Evolutionary conservation across 2,888 invertebrate genomes (phyloP), one percentile per base, ranked within the genome.

Genomic region (Sthenelais limicola): DNA sequence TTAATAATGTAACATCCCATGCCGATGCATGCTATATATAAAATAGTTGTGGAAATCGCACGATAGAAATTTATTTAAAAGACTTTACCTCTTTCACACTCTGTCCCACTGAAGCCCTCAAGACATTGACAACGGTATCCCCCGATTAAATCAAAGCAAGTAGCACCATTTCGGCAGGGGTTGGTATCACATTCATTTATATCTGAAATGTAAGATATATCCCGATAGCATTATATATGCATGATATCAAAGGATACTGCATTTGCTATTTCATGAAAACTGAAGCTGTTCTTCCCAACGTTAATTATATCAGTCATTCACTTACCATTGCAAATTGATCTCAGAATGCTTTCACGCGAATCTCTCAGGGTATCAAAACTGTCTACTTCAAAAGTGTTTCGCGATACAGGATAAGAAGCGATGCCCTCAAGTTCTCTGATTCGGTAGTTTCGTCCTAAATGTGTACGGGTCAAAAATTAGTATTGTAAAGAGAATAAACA

Each of bases 81-180:
- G 21, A 21, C 75, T 81, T 74, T 76, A 85, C 84, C 78, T 70
- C 78, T 75, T 49, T 82, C 79, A 71, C 85, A 85, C 69, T 69
- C 72, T 18, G 71, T 73, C n/a, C 84, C 85, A 9, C 80, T 68
- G 76, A 72, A 82, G 15, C 82, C 82, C 21, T 56, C 71, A 3
- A 70, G 68, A 58, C 85, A 85, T 68, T 78, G 75, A 73, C 85
- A 85, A 38, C 71, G 73, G 68, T 77, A 82, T 0, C 80, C 79
- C n/a, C 79, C 80, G 18, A 82, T 78, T 0, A 79, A 78, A 21
- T 81, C 79, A 3, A 79, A 73, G 77, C 82, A 82, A 0, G 73
- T 35, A 28, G 80, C 82, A 21, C 80, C 80, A 71, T 82, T 81
- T 51, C 47, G 72, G 70, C 83, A 83, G 24, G 80, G 82, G 54